Conservation (phyloP, 2,797 vertebrate species). For the Sebastes glaucus region DNA sequence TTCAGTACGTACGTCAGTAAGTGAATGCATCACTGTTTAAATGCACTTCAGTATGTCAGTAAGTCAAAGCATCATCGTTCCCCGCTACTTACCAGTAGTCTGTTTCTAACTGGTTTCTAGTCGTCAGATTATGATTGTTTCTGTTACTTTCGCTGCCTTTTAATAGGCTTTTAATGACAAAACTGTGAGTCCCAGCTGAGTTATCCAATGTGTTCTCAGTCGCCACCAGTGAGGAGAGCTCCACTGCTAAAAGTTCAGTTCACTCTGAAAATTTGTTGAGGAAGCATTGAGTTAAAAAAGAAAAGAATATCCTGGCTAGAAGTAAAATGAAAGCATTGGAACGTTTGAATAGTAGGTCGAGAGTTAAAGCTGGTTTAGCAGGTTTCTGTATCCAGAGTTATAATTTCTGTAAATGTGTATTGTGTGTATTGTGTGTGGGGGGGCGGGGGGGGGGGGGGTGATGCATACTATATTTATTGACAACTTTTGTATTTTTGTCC, state of each 20-base stretch:
- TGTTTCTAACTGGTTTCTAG: background rate
- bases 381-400: background rate
- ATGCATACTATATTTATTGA: background rate
- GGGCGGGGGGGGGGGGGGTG: too few species aligned
- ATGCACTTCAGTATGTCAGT: background rate
- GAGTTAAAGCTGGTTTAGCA: constrained; percentile 17
- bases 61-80: background rate
- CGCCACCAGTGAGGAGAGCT: background rate
- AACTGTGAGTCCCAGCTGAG: background rate
- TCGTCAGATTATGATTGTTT: background rate
- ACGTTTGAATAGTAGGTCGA: constrained; percentile 18
- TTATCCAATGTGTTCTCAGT: background rate
- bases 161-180: background rate
- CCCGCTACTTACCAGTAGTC: too few species aligned
- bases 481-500: background rate
- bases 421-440: background rate
- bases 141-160: background rate
- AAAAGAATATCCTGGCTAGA: background rate
- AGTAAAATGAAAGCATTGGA: background rate
- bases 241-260: background rate
- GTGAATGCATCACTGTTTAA: background rate
- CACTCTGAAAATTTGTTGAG: background rate
- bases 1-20: background rate
- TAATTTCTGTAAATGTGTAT: background rate
- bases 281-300: background rate